Evolutionary conservation across 1,140 invertebrate genomes (phyloP), one percentile per base, ranked within the genome.

Genomic region (Physella acuta): DNA sequence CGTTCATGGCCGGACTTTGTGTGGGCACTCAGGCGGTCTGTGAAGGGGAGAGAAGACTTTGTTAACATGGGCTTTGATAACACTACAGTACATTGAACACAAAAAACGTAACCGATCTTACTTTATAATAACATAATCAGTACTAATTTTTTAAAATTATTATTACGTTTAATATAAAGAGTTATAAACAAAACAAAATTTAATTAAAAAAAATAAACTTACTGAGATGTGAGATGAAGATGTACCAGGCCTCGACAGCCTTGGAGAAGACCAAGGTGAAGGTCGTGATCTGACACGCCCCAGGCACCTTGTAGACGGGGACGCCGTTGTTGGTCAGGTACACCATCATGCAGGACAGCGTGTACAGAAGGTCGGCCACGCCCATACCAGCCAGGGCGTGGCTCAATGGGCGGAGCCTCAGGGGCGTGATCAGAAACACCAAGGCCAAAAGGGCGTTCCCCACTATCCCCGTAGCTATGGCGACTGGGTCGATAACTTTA

Each of bases 151-250:
- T 16, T 14, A 5, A 16, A n/a, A 5, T 16, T 55, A 5, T 55
- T 26, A 14, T 11, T n/a, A 14, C 5, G 5, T 55, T 16, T 55
- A 5, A 24, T 14, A n/a, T 16, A 11, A 14, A 26, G 16, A 14
- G 4, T 14, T 26, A 55, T 24, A n/a, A 55, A n/a, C 26, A n/a
- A n/a, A n/a, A n/a, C 39, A 11, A 11, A 44, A 11, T 44, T 44
- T 8, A 20, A 11, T 16, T 24, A 14, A 11, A 11, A 62, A 52
- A 5, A 30, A 20, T 49, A 4, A 17, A 44, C 66, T 68, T 60
- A 68, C 66, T 51, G 26, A 68, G 5, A 60, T 68, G 66, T 0
- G 55, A 59, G 16, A 60, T 3, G n/a, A 68, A 51, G 39, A 60
- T 53, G 37, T 31, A 60, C 66, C 66, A 68, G 0, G 55, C n/a